Evolutionary conservation across 2,113 vertebrate species (phyloP).

Genomic region (Pitta sordida): DNA sequence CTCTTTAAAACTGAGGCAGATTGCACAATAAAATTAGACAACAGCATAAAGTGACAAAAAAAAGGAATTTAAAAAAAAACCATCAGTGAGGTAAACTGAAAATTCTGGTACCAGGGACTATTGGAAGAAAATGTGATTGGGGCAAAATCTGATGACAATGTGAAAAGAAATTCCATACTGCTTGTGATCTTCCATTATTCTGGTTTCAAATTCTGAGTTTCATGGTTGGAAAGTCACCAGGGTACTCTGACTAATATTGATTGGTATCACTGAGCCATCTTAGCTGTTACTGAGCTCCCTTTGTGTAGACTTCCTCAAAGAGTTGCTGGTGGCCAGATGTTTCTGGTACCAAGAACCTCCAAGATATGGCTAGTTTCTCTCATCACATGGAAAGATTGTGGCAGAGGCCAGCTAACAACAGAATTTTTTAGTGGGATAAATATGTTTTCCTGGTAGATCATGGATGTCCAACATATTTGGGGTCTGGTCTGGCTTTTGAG

Average conservation of each 20-base stretch:
- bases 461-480: neutral
- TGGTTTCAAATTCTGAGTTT: neutral
- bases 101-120: neutral
- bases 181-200: neutral
- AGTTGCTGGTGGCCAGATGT: neutral
- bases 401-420: neutral
- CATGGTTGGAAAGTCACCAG: neutral
- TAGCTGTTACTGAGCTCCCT: neutral
- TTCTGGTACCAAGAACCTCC: neutral
- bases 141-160: neutral
- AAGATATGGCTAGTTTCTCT: neutral
- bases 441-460: neutral
- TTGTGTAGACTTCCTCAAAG: neutral
- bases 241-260: neutral
- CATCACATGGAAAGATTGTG: neutral
- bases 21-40: neutral
- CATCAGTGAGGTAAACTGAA: neutral
- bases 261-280: neutral
- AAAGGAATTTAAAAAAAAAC: neutral
- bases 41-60: accelerated
- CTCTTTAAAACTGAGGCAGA: slow-evolving; percentile 86
- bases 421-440: neutral
- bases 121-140: neutral
- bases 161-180: neutral
- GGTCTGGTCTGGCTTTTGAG: neutral